These are phyloP conservation scores for Lamellibrachia columna DNA, from an alignment of 2,888 invertebrate genomes.

Conservation along the genomic window DNA sequence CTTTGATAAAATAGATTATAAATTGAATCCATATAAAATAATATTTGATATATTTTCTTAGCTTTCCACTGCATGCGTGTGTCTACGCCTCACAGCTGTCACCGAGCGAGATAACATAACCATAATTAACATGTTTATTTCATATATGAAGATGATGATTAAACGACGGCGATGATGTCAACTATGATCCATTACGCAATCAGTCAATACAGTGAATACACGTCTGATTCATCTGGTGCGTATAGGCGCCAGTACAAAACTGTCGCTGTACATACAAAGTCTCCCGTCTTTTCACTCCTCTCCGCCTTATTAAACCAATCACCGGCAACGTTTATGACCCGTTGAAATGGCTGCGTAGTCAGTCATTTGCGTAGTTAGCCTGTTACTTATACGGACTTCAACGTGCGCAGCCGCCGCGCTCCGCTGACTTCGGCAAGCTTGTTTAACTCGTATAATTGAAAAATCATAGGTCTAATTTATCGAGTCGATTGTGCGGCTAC, in stretches of 20 bases:
- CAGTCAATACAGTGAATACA: neutral
- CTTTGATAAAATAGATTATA: neutral
- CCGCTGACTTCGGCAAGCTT: neutral
- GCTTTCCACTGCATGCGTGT: neutral
- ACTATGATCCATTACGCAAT: neutral
- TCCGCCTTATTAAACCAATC: constrained; percentile 5
- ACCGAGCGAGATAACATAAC: neutral
- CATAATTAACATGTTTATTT: neutral
- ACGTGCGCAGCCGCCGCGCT: neutral
- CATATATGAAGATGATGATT: neutral
- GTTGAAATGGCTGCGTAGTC: neutral
- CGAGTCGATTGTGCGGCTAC: neutral
- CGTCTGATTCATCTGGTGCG: neutral
- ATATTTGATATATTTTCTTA: neutral
- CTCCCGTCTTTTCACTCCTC: neutral
- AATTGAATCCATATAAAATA: neutral
- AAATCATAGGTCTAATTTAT: constrained; percentile 16
- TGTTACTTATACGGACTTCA: neutral
- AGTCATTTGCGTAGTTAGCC: constrained; percentile 16
- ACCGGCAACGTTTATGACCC: neutral
- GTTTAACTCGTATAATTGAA: constrained; percentile 12
- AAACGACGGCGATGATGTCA: neutral
- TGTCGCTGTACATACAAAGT: neutral
- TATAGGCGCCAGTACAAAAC: neutral
- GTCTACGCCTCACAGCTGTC: neutral